phyloP scores from a whole-genome alignment of 2,888 invertebrate species.

The Rhodophaea formosa region DNA sequence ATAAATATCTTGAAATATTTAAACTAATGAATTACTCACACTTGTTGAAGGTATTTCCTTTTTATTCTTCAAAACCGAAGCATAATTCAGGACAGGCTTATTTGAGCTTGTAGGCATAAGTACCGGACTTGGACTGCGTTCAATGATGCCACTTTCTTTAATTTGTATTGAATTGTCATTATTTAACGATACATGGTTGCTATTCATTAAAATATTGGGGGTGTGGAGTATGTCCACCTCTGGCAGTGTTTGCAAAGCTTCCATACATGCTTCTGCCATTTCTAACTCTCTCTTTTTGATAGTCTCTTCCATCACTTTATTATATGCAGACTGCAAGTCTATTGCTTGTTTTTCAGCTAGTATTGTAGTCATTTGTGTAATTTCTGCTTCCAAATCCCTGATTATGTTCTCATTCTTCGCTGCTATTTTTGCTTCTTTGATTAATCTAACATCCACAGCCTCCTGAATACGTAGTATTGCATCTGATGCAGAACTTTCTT shows the following conservation, averaged over 20 bases:
- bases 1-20: too few species aligned
- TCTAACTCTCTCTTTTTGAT: slow-evolving; percentile 55
- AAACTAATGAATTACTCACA: slow-evolving; percentile 49
- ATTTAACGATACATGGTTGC: slow-evolving; percentile 41
- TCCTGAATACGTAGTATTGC: slow-evolving; percentile 70
- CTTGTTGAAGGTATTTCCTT: slow-evolving; percentile 55
- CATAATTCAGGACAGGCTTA: slow-evolving; percentile 59
- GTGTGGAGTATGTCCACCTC: slow-evolving; percentile 56
- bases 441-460: slow-evolving; percentile 63
- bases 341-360: slow-evolving; percentile 62
- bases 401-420: slow-evolving; percentile 66
- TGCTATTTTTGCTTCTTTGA: slow-evolving; percentile 64
- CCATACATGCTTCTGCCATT: slow-evolving; percentile 67
- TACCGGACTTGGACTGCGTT: slow-evolving; percentile 50
- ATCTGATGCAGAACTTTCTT: slow-evolving; percentile 59
- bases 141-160: slow-evolving; percentile 44
- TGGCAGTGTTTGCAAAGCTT: slow-evolving; percentile 57
- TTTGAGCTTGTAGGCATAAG: slow-evolving; percentile 42
- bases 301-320: slow-evolving; percentile 55
- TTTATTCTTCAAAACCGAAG: slow-evolving; percentile 58
- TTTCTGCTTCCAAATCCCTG: slow-evolving; percentile 69
- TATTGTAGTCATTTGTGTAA: slow-evolving; percentile 69
- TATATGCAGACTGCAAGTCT: slow-evolving; percentile 54
- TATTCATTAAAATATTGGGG: slow-evolving; percentile 50
- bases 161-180: slow-evolving; percentile 43